Evolutionary conservation across 2,888 invertebrate species (phyloP).

Genomic region (Stenotaenia linearis): DNA sequence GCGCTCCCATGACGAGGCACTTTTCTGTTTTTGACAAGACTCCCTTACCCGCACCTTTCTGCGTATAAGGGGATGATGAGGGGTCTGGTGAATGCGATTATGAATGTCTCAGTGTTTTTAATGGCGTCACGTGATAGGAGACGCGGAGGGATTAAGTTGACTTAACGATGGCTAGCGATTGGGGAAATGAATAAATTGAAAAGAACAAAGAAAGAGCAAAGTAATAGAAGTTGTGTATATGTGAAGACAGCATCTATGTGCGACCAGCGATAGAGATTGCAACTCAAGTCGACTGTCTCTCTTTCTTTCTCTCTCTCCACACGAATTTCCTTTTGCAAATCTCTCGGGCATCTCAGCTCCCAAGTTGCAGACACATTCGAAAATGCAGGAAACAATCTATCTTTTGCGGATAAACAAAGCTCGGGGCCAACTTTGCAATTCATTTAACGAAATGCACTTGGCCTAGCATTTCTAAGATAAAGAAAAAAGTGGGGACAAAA

Average conservation of each 20-base stretch:
- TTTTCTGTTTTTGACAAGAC: not conserved
- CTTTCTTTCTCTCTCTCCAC: not conserved
- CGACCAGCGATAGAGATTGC: not conserved
- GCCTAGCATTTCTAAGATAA: not conserved
- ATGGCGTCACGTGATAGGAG: not conserved
- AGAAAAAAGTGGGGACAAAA: not conserved
- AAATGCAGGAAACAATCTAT: not conserved
- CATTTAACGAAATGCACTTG: not conserved
- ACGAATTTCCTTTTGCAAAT: not conserved
- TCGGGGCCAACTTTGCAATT: not conserved
- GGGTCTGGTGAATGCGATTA: not conserved
- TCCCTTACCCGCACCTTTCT: not conserved
- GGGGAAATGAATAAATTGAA: not conserved
- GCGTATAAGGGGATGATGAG: not conserved
- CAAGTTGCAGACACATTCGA: not conserved
- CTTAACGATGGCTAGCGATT: not conserved
- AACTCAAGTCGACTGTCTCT: not conserved
- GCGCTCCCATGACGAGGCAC: not conserved
- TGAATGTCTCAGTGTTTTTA: not conserved
- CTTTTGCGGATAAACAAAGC: not conserved
- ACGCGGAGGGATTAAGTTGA: not conserved
- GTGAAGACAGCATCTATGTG: not conserved
- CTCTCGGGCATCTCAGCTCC: not conserved
- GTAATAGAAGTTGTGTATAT: not conserved
- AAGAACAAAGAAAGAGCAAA: not conserved